These are phyloP conservation scores for Telmatochromis sp. DNA, from an alignment of 2,113 vertebrate genomes.

Conservation along the genomic window DNA sequence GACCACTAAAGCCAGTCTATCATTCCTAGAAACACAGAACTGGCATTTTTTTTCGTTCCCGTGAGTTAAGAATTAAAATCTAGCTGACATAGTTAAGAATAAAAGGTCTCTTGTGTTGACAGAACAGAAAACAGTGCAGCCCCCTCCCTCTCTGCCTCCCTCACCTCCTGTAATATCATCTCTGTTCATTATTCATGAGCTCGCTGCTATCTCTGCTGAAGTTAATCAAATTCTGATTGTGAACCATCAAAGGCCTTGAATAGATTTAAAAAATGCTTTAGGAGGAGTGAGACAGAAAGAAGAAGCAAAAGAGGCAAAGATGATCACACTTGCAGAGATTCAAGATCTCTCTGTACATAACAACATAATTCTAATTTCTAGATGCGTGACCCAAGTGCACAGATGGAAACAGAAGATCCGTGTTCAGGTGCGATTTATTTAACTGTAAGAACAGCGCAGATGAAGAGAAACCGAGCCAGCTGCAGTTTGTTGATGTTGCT, in stretches of 20 bases:
- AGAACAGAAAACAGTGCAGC: not conserved
- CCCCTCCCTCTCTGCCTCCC: not conserved
- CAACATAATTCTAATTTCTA: not conserved
- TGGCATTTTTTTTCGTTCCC: rapidly evolving
- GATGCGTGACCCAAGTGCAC: not conserved
- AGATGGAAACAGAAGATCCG: not conserved
- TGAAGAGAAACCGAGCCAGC: not conserved
- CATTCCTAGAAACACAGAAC: not conserved
- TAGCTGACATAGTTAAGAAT: not conserved
- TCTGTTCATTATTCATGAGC: slow-evolving; percentile 43
- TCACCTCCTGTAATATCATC: not conserved
- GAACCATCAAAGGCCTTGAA: not conserved
- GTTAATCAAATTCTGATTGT: slow-evolving; percentile 13
- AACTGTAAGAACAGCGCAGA: not conserved
- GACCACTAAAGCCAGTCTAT: not conserved
- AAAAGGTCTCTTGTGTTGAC: not conserved
- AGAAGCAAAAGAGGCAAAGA: not conserved
- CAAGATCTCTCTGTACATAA: not conserved
- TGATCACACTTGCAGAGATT: not conserved
- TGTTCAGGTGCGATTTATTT: not conserved
- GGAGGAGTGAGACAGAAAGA: not conserved
- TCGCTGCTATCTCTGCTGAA: not conserved
- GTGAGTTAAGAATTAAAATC: not conserved
- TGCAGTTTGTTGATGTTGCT: not conserved
- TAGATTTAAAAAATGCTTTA: not conserved